Base-by-base conservation (phyloP, 2,888 invertebrate species). In the Incurvaria masculella region DNA sequence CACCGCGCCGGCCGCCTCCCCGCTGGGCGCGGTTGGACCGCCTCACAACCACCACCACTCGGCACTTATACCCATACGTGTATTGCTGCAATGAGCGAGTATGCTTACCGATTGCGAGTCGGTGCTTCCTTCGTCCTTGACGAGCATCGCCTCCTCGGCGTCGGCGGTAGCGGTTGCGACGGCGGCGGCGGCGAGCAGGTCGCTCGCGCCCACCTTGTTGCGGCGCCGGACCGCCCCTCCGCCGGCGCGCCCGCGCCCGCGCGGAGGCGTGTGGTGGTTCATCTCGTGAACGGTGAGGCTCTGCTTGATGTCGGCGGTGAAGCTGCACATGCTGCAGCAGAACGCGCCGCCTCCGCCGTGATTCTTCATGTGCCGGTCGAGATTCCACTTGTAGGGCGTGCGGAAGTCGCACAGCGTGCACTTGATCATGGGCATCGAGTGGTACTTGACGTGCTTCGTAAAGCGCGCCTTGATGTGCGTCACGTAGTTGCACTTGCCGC, bases 361-460 rank as follows among this genome's bases (percentile, higher is more conserved):
- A 66, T 94, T 94, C 70, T 91, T 90, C 81, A 91, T 90, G 67
- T 97, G 97, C 6, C 96, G 83, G 66, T 96, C 96, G 69, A 94
- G 80, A 72, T 96, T 96, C 89, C 94, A 94, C 68, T 88, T 88
- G 79, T 91, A 91, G 19, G 94, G 93, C 17, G 95, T 94, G 53
- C 91, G 87, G 67, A 96, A 97, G 64, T 94, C 93, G 71, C 97
- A 97, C 67, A 91, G 87, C 49, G 88, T 88, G 69, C 96, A 97
- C 71, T 94, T 94, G 57, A 93, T 94, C 89, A 92, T 94, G 58
- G 90, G 94, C 90, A 92, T 93, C 50, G 92, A 91, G 68, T 94
- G 94, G 68, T 94, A 94, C 63, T 93, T 93, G 45, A 94, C 91
- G 66, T 95, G 95, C 66, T 95, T 95, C 50, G 93, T 93, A 65